Conservation (phyloP, 2,797 vertebrate species). For the Fistularia commersonii region DNA sequence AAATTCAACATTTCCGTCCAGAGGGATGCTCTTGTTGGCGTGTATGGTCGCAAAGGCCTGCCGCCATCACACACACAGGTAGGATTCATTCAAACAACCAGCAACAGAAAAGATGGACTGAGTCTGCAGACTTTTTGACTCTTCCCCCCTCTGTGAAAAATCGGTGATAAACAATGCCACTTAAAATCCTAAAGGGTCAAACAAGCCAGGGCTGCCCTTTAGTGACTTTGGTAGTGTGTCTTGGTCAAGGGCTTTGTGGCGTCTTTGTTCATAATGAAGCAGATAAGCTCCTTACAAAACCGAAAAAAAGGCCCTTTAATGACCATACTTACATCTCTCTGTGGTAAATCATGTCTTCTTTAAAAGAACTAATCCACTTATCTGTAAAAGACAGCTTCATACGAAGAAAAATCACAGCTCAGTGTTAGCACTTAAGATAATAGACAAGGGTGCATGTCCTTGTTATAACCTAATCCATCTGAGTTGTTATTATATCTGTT, state of each 20-base stretch:
- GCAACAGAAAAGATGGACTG: not conserved
- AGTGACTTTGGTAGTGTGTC: slow-evolving; percentile 13
- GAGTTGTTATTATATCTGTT: slow-evolving; percentile 4
- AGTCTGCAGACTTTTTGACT: not conserved
- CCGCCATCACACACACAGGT: slow-evolving; percentile 98
- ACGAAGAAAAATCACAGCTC: slow-evolving; percentile 20
- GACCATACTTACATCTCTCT: slow-evolving; percentile 32
- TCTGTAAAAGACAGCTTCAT: slow-evolving; percentile 37
- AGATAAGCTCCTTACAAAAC: slow-evolving; percentile 33
- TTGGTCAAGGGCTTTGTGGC: slow-evolving; percentile 20
- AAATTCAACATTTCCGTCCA: slow-evolving; percentile 99
- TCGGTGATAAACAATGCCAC: not conserved
- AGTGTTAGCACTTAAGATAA: slow-evolving; percentile 21
- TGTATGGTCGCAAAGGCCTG: slow-evolving; percentile 96
- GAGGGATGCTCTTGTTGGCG: slow-evolving; percentile 92
- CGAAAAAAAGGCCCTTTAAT: slow-evolving; percentile 21
- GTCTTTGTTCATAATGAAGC: slow-evolving; percentile 32
- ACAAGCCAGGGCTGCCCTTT: slow-evolving; percentile 3
- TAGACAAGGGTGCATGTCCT: slow-evolving; percentile 14
- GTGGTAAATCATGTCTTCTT: slow-evolving; percentile 27
- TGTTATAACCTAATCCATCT: slow-evolving; percentile 28
- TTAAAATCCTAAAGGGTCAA: slow-evolving; percentile 15
- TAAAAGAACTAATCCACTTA: slow-evolving; percentile 44
- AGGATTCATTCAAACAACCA: not conserved
- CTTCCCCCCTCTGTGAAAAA: slow-evolving; percentile 2